A percentile compares a stretch with the other conserved stretches of the same genome.
Conservation (phyloP, 2,888 invertebrate species). For the Melieria crassipennis region DNA sequence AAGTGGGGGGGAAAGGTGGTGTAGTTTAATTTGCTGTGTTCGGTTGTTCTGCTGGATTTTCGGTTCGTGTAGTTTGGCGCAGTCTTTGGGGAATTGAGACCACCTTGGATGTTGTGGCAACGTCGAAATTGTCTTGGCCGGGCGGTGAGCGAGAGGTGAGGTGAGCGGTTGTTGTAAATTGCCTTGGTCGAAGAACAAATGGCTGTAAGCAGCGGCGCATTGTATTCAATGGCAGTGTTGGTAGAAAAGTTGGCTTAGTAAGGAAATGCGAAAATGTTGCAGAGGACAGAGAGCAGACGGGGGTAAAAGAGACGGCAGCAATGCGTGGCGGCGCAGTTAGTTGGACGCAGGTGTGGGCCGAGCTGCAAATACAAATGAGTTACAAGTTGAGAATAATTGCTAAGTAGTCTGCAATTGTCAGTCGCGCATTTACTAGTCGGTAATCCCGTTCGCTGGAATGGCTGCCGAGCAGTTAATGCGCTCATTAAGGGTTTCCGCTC, state of each 20-base stretch:
- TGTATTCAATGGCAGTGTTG: no score
- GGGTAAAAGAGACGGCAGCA: no score
- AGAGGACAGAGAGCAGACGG: no score
- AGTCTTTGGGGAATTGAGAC: constrained; percentile 40
- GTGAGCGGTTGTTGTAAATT: constrained; percentile 54
- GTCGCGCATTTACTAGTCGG: no score
- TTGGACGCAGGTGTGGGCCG: background rate
- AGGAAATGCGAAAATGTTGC: no score
- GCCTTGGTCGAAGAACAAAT: constrained; percentile 48
- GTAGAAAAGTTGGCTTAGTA: no score
- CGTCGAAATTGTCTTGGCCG: constrained; percentile 43
- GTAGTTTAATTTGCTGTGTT: constrained; percentile 56
- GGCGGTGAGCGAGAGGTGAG: constrained; percentile 26
- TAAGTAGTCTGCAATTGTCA: background rate
- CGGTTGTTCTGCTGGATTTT: constrained; percentile 51
- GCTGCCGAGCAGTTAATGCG: constrained; percentile 42
- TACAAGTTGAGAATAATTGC: constrained; percentile 27
- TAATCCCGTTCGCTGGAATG: no score
- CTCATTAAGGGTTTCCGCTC: constrained; percentile 59
- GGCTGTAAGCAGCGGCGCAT: constrained; percentile 53
- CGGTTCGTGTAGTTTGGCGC: constrained; percentile 38
- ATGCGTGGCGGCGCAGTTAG: no score
- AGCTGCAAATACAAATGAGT: constrained; percentile 26
- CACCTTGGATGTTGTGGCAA: background rate
- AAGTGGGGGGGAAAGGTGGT: background rate